phyloP scores from a whole-genome alignment of 1,140 invertebrate species.

The Lanistes nyassanus region DNA sequence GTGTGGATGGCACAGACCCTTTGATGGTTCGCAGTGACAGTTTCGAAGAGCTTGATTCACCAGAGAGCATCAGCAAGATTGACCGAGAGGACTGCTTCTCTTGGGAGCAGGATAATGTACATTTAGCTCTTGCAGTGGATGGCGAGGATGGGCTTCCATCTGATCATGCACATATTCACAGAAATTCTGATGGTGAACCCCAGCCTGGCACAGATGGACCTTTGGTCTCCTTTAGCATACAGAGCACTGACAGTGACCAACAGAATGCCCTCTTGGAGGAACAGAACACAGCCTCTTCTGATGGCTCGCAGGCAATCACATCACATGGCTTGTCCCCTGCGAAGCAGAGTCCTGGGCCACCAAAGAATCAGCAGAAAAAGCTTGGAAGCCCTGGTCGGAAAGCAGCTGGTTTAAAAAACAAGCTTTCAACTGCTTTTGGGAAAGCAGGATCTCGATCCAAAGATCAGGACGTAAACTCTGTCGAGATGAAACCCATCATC shows the following conservation, averaged over 20 bases:
- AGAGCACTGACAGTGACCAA: not conserved
- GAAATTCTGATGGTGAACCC: not conserved
- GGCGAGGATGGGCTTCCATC: constrained; percentile 13
- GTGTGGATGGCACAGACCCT: constrained; percentile 7
- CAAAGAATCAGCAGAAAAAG: constrained; percentile 1
- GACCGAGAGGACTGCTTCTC: constrained; percentile 63
- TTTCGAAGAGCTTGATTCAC: constrained; percentile 61
- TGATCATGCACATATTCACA: not conserved
- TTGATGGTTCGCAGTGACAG: constrained; percentile 30
- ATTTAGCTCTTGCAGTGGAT: constrained; percentile 55
- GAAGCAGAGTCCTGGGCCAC: not conserved
- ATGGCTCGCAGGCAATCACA: not conserved
- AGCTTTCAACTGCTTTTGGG: constrained; percentile 48
- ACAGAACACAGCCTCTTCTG: constrained; percentile 13
- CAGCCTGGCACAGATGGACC: not conserved
- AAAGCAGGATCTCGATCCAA: constrained; percentile 32
- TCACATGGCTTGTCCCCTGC: not conserved
- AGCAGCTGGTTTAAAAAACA: constrained; percentile 47
- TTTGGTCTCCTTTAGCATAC: too few species aligned
- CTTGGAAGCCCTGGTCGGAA: constrained; percentile 37
- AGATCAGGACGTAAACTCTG: constrained; percentile 19
- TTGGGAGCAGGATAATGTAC: constrained; percentile 60
- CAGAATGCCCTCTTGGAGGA: not conserved
- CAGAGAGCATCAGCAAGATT: constrained; percentile 60
- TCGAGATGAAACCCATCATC: constrained; percentile 16